Evolutionary conservation across 2,113 vertebrate genomes (phyloP), one percentile per base, ranked within the genome.

Genomic region (Callipepla squamata): DNA sequence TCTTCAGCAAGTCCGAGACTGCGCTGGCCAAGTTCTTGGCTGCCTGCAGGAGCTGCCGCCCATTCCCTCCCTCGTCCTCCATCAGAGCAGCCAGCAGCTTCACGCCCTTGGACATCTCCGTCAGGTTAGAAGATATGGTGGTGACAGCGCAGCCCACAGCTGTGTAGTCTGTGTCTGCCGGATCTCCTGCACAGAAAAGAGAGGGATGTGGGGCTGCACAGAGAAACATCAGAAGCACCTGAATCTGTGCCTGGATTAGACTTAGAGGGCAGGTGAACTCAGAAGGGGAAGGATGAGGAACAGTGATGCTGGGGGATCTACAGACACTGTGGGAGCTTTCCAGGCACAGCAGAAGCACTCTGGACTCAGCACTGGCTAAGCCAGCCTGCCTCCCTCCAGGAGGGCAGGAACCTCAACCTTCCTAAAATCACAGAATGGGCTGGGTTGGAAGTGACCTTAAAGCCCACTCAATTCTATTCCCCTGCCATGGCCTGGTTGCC

Each of bases 81-180:
- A 99, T 99, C 55, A 99, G 97, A 0, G 99, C 99, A 0, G 99
- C 99, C 92, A 99, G 97, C 70, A 99, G 97, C 76, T 99, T 99
- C 25, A 99, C 99, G 0, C 99, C 99, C 62, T 99, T 99, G 21
- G 99, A 99, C 99, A 99, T 99, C 97, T 99, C 99, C 3, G 99
- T 99, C 94, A 99, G 97, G 97, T 99, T 99, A 95, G 99, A 99
- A 90, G 99, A 99, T 96, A 99, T 99, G 22, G 99, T 99, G 91
- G 99, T 99, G 58, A 99, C 98, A 0, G 99, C 99, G 0, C 99
- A 99, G 95, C 99, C 99, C 93, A 99, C 99, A 0, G 99, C 99
- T 0, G 99, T 99, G 94, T 99, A 99, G 96, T 99, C 99, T 0
- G 99, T 99, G 96, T 99, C 99, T 1, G 99, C 98, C 12, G 99